Evolutionary conservation across 1,140 invertebrate species (phyloP).

Genomic region (Archivesica marissinica): DNA sequence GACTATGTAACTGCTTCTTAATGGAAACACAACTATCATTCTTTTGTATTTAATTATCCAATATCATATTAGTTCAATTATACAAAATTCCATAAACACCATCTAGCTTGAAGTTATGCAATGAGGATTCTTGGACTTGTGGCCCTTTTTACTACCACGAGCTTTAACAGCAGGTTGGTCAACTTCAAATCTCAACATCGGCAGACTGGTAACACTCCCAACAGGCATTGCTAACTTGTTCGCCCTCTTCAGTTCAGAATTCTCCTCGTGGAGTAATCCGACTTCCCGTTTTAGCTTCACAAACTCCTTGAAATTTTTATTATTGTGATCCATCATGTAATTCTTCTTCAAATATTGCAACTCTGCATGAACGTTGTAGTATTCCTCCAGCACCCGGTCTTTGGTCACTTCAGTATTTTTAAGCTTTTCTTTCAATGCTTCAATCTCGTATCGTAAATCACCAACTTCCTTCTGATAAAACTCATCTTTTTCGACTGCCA

Average conservation of each 20-base stretch:
- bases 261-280: constrained; percentile 36
- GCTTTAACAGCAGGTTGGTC: not conserved
- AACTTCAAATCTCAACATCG: constrained; percentile 52
- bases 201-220: constrained; percentile 21
- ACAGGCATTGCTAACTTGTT: not conserved
- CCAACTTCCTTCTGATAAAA: constrained; percentile 51
- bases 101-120: constrained; percentile 16
- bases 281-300: constrained; percentile 58
- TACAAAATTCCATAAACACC: no score
- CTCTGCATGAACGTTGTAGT: constrained; percentile 36
- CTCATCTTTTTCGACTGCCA: constrained; percentile 43
- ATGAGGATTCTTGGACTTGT: constrained; percentile 25
- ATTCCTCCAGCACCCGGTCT: constrained; percentile 56
- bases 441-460: constrained; percentile 43
- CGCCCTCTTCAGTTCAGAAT: constrained; percentile 25
- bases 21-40: no score
- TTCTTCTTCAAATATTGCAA: constrained; percentile 52
- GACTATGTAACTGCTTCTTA: no score
- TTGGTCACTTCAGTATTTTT: constrained; percentile 54
- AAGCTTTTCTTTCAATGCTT: constrained; percentile 41
- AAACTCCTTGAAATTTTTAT: constrained; percentile 60
- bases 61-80: no score
- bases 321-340: not conserved
- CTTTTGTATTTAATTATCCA: no score
- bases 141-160: constrained; percentile 10